These are phyloP conservation scores for Graphium colonna DNA, from an alignment of 2,888 invertebrate genomes.

Conservation along the genomic window DNA sequence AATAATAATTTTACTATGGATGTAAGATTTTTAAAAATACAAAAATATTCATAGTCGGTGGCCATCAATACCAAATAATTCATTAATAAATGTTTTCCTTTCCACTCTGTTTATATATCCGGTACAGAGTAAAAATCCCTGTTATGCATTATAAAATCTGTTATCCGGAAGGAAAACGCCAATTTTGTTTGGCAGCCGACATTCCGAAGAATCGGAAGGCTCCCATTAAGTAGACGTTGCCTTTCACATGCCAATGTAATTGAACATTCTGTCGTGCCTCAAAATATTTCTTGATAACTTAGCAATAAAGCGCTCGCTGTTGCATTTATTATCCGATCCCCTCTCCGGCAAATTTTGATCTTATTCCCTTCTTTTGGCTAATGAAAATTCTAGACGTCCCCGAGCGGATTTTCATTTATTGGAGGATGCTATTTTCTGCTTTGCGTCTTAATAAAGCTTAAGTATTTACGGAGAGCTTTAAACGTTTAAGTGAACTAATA, in stretches of 20 bases:
- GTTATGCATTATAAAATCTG: conserved; percentile 40
- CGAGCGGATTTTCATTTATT: conserved; percentile 48
- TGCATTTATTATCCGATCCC: conserved; percentile 54
- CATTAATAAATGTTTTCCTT: neutral
- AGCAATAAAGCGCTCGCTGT: conserved; percentile 39
- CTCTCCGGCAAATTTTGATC: conserved; percentile 36
- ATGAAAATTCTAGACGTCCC: conserved; percentile 59
- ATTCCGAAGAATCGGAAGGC: conserved; percentile 40
- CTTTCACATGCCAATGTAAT: conserved; percentile 54
- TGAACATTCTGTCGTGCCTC: conserved; percentile 55
- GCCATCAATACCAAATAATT: neutral
- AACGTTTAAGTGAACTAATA: conserved; percentile 13
- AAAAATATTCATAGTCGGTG: too few species aligned
- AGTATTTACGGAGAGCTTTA: conserved; percentile 18
- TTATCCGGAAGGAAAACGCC: conserved; percentile 40
- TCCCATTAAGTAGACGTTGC: conserved; percentile 42
- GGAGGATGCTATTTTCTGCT: conserved; percentile 39
- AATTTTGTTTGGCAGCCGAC: conserved; percentile 44
- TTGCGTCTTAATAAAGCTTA: conserved; percentile 25
- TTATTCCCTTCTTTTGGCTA: conserved; percentile 38
- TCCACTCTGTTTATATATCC: neutral
- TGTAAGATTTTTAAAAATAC: too few species aligned
- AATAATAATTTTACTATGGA: too few species aligned
- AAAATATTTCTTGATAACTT: conserved; percentile 54
- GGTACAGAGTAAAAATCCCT: conserved; percentile 31